A percentile compares a stretch with the other conserved stretches of the same genome.
Evolutionary conservation across 2,888 invertebrate genomes (phyloP).

Genomic region (Tetragonula carbonaria): DNA sequence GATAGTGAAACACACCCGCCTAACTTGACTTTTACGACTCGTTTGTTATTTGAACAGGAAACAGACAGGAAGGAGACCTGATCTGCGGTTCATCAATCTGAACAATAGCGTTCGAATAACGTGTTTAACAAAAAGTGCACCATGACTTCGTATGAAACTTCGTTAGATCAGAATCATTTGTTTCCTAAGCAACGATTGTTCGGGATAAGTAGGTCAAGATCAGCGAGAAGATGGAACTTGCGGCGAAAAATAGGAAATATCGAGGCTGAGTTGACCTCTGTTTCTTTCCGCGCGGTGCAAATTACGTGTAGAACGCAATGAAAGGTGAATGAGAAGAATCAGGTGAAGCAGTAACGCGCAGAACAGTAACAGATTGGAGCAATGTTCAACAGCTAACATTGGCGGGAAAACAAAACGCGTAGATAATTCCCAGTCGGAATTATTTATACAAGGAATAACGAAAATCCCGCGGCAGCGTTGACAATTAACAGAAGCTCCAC

Average conservation of each 20-base stretch:
- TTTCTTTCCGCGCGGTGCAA: conserved; percentile 5
- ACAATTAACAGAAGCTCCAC: conserved; percentile 51
- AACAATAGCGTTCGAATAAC: not conserved
- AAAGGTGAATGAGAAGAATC: conserved; percentile 10
- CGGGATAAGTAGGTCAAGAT: conserved; percentile 20
- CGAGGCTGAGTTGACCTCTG: not conserved
- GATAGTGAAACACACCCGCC: conserved; percentile 4
- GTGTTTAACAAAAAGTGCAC: not conserved
- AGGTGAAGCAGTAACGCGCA: conserved; percentile 18
- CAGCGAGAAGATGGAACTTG: not conserved
- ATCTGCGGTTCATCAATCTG: not conserved
- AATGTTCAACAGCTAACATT: not conserved
- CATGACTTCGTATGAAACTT: not conserved
- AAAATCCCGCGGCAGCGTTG: conserved; percentile 23
- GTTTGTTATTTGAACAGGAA: not conserved
- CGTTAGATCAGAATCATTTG: conserved; percentile 26
- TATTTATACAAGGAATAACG: conserved; percentile 33
- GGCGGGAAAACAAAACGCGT: not conserved
- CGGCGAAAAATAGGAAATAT: not conserved
- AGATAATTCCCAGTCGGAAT: conserved; percentile 7
- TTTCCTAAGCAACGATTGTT: conserved; percentile 9
- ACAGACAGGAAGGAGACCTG: not conserved
- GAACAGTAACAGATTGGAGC: conserved; percentile 4
- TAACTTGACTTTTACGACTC: not conserved
- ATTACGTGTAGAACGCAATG: conserved; percentile 1